Evolutionary conservation across 2,888 invertebrate genomes (phyloP).

Genomic region (Mylabris sibirica): DNA sequence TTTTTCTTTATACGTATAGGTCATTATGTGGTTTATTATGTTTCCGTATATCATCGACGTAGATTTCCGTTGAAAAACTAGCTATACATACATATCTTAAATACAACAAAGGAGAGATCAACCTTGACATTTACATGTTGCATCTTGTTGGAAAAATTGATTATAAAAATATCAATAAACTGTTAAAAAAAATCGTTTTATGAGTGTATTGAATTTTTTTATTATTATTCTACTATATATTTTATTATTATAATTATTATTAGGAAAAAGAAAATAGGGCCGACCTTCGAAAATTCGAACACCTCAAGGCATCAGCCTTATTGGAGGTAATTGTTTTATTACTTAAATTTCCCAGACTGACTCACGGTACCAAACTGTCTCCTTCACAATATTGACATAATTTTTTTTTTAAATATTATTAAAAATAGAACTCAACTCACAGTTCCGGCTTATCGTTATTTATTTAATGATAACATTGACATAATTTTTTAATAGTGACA

Average conservation of each 20-base stretch:
- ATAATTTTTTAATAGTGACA: conserved; percentile 25
- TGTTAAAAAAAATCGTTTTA: no score
- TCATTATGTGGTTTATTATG: conserved; percentile 28
- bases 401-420: not conserved
- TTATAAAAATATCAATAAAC: conserved; percentile 15
- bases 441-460: conserved; percentile 24
- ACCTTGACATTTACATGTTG: conserved; percentile 34
- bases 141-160: conserved; percentile 20
- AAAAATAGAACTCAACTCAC: not conserved
- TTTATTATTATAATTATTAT: conserved; percentile 4
- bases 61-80: conserved; percentile 23
- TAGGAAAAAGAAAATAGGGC: not conserved
- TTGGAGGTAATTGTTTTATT: not conserved
- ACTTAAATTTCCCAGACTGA: not conserved
- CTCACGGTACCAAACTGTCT: conserved; percentile 1
- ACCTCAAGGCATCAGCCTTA: not conserved
- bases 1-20: conserved; percentile 17
- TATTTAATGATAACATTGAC: conserved; percentile 31
- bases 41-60: conserved; percentile 22
- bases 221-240: no score
- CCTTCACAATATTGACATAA: not conserved
- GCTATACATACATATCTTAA: conserved; percentile 22
- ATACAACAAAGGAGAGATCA: conserved; percentile 19
- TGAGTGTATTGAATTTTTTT: no score
- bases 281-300: not conserved